Evolutionary conservation across 2,797 vertebrate species (phyloP).

Genomic region (Heliangelus exortis): DNA sequence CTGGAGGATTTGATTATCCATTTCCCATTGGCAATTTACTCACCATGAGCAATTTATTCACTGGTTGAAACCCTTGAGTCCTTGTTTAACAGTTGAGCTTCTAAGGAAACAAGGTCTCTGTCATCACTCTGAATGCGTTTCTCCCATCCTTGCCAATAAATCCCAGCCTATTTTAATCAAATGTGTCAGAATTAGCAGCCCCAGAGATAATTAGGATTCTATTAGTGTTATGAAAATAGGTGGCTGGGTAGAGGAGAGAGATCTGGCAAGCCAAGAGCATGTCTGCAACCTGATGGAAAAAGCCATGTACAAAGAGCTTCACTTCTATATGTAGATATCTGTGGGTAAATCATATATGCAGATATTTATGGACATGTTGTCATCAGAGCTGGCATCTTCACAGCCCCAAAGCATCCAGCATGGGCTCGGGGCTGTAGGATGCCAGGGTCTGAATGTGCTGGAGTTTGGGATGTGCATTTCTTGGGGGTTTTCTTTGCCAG

Average conservation of each 20-base stretch:
- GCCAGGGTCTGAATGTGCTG: neutral
- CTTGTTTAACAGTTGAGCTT: neutral
- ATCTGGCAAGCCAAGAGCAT: neutral
- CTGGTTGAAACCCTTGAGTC: neutral
- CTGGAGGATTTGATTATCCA: neutral
- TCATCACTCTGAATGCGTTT: neutral
- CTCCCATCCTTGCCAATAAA: neutral
- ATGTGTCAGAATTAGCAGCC: conserved; percentile 19
- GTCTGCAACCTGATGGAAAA: neutral
- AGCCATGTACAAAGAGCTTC: neutral
- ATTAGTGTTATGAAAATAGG: neutral
- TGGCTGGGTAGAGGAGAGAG: neutral
- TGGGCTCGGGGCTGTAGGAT: neutral
- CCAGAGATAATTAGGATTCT: neutral
- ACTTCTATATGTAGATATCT: neutral
- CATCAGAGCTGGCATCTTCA: neutral
- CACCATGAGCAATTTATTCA: conserved; percentile 5
- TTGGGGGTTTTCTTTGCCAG: neutral
- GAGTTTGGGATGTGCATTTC: neutral
- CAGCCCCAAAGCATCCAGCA: neutral
- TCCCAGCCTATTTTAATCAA: neutral
- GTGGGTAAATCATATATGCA: too few relatives aligned
- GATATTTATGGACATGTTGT: neutral
- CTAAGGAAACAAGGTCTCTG: conserved; percentile 11
- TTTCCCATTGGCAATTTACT: conserved; percentile 22